phyloP scores from a whole-genome alignment of 2,113 vertebrate genomes.

The Lepus europaeus region DNA sequence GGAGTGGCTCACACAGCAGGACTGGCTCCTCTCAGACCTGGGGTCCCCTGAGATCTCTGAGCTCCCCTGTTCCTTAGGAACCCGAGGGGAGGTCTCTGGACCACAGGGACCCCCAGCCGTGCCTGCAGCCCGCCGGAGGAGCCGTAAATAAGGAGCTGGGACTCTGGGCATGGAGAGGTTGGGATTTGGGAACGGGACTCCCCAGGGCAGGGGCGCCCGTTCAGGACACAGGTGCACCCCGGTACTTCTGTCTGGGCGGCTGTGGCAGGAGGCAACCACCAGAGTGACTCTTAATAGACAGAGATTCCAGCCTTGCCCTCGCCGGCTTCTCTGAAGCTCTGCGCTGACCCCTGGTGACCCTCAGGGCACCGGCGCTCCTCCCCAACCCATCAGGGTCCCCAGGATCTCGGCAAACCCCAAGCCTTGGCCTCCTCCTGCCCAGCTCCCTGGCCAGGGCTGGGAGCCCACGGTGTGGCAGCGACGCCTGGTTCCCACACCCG shows the following conservation, averaged over 20 bases:
- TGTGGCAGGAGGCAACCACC: neutral
- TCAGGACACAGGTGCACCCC: neutral
- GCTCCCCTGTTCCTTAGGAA: neutral
- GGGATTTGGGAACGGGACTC: neutral
- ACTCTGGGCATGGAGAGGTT: neutral
- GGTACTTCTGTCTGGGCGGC: neutral
- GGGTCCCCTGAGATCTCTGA: neutral
- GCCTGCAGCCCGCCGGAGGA: too few relatives aligned
- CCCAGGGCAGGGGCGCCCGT: neutral
- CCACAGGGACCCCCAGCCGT: fast-evolving
- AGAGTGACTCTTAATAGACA: neutral
- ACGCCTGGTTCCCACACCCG: slow-evolving; percentile 13
- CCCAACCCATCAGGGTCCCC: too few relatives aligned
- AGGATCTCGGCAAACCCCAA: neutral
- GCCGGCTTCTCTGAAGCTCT: neutral
- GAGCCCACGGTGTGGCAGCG: neutral
- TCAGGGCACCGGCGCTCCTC: neutral
- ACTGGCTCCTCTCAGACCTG: neutral
- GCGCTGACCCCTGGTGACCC: neutral
- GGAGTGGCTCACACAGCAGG: neutral
- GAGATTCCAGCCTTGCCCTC: neutral
- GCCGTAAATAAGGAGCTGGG: too few relatives aligned
- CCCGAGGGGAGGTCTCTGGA: neutral
- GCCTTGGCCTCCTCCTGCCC: neutral
- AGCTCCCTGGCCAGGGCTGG: neutral